These are phyloP conservation scores for Chitala chitala DNA, from an alignment of 2,113 vertebrate genomes.

Conservation along the genomic window DNA sequence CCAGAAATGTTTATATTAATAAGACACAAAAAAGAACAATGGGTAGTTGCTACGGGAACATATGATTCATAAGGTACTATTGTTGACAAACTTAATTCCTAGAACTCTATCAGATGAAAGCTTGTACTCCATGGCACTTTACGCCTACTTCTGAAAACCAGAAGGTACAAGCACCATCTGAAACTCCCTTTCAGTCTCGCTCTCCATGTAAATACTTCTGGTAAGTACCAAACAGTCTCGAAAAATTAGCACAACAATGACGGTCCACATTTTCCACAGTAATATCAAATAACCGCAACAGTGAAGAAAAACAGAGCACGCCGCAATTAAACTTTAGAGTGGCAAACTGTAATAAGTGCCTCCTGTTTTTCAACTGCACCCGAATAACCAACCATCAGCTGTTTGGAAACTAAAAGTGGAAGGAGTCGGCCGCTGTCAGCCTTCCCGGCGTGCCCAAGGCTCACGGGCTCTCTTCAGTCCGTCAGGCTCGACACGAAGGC, in stretches of 20 bases:
- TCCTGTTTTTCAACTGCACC: neutral
- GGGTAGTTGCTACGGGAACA: neutral
- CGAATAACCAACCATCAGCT: neutral
- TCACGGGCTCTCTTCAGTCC: constrained; percentile 43
- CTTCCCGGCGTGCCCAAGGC: constrained; percentile 58
- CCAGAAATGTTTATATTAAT: too few species aligned
- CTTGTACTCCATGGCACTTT: neutral
- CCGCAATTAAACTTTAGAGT: neutral
- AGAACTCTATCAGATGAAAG: neutral
- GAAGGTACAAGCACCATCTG: constrained; percentile 10
- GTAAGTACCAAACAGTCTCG: neutral
- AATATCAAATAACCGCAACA: neutral
- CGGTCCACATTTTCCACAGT: neutral
- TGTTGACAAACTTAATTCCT: neutral
- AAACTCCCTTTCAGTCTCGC: neutral
- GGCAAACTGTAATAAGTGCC: neutral
- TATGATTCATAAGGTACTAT: neutral
- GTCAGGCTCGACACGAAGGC: constrained; percentile 41
- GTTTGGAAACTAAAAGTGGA: neutral
- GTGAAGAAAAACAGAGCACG: neutral
- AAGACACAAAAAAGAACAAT: neutral
- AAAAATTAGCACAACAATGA: constrained; percentile 4
- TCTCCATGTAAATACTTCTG: neutral
- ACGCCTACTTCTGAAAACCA: constrained; percentile 14
- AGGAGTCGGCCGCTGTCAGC: neutral